A percentile compares a stretch with the other conserved stretches of the same genome.
Conservation (phyloP, 2,888 invertebrate species). For the Agrilus biguttatus region DNA sequence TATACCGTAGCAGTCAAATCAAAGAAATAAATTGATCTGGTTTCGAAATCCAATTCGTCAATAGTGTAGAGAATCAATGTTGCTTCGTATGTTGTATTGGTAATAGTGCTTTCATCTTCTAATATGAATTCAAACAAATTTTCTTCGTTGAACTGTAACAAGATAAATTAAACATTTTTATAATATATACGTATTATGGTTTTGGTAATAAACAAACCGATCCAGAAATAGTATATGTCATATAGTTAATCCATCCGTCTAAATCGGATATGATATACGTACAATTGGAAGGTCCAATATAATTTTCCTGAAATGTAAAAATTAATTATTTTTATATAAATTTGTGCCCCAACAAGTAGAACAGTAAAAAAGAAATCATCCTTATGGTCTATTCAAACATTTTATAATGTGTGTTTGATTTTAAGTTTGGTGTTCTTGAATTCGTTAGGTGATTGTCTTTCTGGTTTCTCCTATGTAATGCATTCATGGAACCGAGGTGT, state of each 20-base stretch:
- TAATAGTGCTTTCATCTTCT: slow-evolving; percentile 7
- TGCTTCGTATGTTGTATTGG: slow-evolving; percentile 11
- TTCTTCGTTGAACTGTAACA: slow-evolving; percentile 9
- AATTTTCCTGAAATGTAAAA: slow-evolving; percentile 4
- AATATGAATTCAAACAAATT: slow-evolving; percentile 12
- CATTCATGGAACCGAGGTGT: too few species aligned
- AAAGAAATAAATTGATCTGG: slow-evolving; percentile 39
- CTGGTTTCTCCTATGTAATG: too few species aligned
- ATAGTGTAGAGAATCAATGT: slow-evolving; percentile 14
- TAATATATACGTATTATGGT: not conserved
- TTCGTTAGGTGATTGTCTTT: too few species aligned
- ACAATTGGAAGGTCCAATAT: not conserved
- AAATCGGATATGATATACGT: slow-evolving; percentile 1
- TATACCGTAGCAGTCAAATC: slow-evolving; percentile 39
- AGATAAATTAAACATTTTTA: not conserved
- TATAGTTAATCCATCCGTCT: slow-evolving; percentile 2
- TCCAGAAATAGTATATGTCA: not conserved
- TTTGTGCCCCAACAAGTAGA: not conserved
- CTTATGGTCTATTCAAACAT: too few species aligned
- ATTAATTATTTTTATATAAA: not conserved
- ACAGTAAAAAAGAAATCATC: too few species aligned
- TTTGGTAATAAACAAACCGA: not conserved
- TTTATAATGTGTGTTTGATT: too few species aligned
- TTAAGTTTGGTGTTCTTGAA: too few species aligned
- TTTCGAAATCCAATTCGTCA: slow-evolving; percentile 25